Conservation (phyloP, 1,140 invertebrate genomes). For the Lucilia sericata region DNA sequence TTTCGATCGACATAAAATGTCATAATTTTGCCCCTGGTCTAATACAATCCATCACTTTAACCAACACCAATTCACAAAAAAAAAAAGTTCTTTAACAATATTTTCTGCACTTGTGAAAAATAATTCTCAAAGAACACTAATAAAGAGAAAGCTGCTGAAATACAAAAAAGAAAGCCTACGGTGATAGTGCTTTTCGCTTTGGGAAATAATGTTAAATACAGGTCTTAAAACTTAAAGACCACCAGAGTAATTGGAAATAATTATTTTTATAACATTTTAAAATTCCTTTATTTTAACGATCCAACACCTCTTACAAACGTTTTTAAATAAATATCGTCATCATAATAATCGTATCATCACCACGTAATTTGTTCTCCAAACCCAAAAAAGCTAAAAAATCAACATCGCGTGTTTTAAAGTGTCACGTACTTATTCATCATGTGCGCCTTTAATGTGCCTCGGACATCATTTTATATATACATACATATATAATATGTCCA, state of each 20-base stretch:
- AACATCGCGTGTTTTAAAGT: conserved; percentile 28
- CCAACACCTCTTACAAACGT: not conserved
- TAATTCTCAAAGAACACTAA: too few species aligned
- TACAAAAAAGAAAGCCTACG: too few species aligned
- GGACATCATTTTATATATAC: not conserved
- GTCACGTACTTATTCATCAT: conserved; percentile 24
- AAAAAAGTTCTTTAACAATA: too few species aligned
- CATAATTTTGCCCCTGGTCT: too few species aligned
- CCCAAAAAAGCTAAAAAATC: not conserved
- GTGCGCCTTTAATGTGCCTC: not conserved
- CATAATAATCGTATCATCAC: conserved; percentile 5
- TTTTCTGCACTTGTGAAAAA: too few species aligned
- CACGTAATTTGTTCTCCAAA: conserved; percentile 11
- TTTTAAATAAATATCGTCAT: conserved; percentile 17
- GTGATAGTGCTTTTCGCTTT: too few species aligned
- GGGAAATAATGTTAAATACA: not conserved
- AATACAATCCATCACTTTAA: too few species aligned
- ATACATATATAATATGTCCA: not conserved
- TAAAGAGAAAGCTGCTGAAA: too few species aligned
- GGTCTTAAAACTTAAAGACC: not conserved
- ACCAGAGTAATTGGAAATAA: not conserved
- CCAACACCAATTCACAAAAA: too few species aligned
- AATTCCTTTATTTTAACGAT: not conserved
- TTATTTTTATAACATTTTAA: not conserved
- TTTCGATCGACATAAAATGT: too few species aligned